phyloP scores from a whole-genome alignment of 2,797 vertebrate species.

The Nyctalus aviator region DNA sequence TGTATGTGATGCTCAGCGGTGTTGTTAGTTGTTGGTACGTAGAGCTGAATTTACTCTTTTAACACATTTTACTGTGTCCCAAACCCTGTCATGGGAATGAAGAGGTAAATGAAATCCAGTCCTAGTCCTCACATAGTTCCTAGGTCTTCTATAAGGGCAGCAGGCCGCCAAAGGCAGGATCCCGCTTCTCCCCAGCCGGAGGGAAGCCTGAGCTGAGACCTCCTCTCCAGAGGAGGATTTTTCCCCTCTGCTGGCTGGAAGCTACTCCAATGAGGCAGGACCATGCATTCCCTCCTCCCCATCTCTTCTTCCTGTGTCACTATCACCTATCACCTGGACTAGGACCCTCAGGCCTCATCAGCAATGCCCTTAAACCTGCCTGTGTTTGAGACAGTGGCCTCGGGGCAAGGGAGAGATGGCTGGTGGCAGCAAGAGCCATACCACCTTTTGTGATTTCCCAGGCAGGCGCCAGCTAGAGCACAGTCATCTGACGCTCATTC shows the following conservation, averaged over 20 bases:
- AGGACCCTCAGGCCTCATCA: not conserved
- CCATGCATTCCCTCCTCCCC: fast-evolving
- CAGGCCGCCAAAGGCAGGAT: not conserved
- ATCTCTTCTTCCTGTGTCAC: not conserved
- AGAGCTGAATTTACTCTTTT: not conserved
- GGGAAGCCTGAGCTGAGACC: not conserved
- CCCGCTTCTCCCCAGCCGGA: not conserved
- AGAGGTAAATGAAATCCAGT: not conserved
- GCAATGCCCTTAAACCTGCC: not conserved
- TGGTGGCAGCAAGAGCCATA: not conserved
- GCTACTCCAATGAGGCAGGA: not conserved
- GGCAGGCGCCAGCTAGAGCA: not conserved
- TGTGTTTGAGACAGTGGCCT: not conserved
- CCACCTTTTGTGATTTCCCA: not conserved
- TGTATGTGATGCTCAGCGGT: not conserved
- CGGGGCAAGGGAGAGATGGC: not conserved
- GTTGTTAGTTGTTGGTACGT: too few relatives aligned
- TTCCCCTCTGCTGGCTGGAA: not conserved
- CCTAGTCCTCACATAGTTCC: not conserved
- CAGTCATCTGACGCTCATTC: not conserved
- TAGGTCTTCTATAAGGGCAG: not conserved
- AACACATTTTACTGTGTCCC: not conserved
- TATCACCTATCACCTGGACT: not conserved
- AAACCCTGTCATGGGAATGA: not conserved
- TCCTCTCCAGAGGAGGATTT: not conserved